Evolutionary conservation across 1,140 invertebrate genomes (phyloP), one percentile per base, ranked within the genome.

Genomic region (Neodiprion virginianus): DNA sequence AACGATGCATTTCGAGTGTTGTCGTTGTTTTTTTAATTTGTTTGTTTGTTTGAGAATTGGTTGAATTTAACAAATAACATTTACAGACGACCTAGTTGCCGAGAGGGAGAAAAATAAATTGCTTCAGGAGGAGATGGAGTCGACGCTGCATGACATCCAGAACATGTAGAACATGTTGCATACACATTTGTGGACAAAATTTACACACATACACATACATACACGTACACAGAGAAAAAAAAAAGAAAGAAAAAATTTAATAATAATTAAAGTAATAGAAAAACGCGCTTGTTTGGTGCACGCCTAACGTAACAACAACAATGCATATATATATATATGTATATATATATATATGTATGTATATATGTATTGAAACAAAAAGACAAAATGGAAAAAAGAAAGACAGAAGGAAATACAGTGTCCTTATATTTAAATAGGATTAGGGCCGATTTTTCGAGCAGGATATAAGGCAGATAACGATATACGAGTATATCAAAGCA

Each of bases 91-190:
- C 90, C 93, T 99, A 87, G 91, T 97, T 87, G 91, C 93, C 84
- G 97, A 98, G 92, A 96, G 96, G 91, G 95, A 96, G 91, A 97
- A 97, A 92, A 98, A 97, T 92, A 98, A 97, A 93, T 90, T 96
- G 88, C 93, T 99, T 83, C 95, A 97, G 89, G 96, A 98, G 88
- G 98, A 99, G 90, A 99, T 99, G 96, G 98, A 99, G 90, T 94
- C 96, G 84, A 99, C 98, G 85, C 94, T 99, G 90, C 96, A 98
- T 93, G 97, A 99, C 91, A 98, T 99, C 91, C 97, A 99, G 92
- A 98, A 98, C 90, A 98, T 98, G 96, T 98, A 96, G 94, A 93
- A 72, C 79, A 73, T 78, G 76, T 79, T 79, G 76, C 74, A 84
- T 73, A 84, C 28, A 40, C 2, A 3, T 40, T 40, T 79, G 82